These are phyloP conservation scores for Drepana falcataria DNA, from an alignment of 2,888 invertebrate genomes.

Conservation along the genomic window DNA sequence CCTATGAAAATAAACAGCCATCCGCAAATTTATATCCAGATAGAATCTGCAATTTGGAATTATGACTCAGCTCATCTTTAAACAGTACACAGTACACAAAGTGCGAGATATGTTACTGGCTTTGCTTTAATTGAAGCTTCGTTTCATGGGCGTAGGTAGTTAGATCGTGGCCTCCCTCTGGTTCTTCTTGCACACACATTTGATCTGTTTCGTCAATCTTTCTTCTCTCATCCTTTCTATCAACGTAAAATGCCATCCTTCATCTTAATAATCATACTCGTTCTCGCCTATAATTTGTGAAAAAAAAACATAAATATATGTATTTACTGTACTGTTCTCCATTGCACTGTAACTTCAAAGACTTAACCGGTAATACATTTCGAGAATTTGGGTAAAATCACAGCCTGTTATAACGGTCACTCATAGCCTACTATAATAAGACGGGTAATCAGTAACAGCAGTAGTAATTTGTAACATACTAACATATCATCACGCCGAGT, in stretches of 20 bases:
- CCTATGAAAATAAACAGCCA: slow-evolving; percentile 49
- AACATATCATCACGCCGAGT: too few species aligned
- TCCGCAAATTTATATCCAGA: slow-evolving; percentile 36
- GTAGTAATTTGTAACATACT: too few species aligned
- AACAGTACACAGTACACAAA: background rate
- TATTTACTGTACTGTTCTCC: slow-evolving; percentile 1
- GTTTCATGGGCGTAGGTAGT: too few species aligned
- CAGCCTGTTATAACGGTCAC: slow-evolving; percentile 22
- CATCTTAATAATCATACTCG: too few species aligned
- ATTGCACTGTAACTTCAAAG: slow-evolving; percentile 10
- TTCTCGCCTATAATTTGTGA: too few species aligned
- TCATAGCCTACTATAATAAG: slow-evolving; percentile 18
- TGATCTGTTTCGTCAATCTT: too few species aligned
- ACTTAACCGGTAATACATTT: slow-evolving; percentile 30
- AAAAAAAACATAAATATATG: too few species aligned
- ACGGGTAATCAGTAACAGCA: slow-evolving; percentile 5
- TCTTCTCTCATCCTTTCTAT: too few species aligned
- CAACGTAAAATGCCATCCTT: too few species aligned
- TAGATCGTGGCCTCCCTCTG: too few species aligned
- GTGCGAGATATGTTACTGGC: background rate
- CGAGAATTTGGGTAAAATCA: slow-evolving; percentile 23
- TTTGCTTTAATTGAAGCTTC: too few species aligned
- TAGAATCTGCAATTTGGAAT: slow-evolving; percentile 13
- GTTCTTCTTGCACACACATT: too few species aligned
- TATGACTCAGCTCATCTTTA: slow-evolving; percentile 5